Evolutionary conservation across 53 echinoderm and acorn worm genomes (phyloP), one percentile per base, ranked within the genome.

Genomic region (Temnopleurus reevesii): DNA sequence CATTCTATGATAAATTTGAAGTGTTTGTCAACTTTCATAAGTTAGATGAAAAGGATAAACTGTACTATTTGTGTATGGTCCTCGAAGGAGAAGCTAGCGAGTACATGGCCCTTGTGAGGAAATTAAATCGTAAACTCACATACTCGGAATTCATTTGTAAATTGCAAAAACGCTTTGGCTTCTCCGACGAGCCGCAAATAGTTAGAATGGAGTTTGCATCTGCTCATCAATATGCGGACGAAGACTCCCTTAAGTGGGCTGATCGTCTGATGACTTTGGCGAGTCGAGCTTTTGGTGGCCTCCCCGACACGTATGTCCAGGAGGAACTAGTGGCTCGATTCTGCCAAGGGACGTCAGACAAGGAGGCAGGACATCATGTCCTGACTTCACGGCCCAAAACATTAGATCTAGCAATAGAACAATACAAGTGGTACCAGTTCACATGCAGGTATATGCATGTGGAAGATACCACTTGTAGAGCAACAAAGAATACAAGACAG

Each of bases 281-380:
- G 12, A 12, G 47, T 47, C 47, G 12, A 12, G 60, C 60, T 19
- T 59, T 59, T 19, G 27, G 7, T 10, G 60, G 60, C 7, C 60
- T 59, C 8, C 60, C 60, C 6, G 60, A 59, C 60, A 23, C 5
- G n/a, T 59, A 10, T 59, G 60, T 59, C 27, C 60, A 59, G 60
- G 60, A 59, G 60, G 8, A 9, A 6, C 8, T 59, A 10, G 60
- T 59, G 60, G 60, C 60, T 10, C 8, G 60, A 7, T 59, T 59
- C 60, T 59, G 60, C 60, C 60, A 59, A 19, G 60, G 60, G 9
- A 19, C 60, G 9, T 19, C 5, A 59, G 60, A 59, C 27, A 59
- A 59, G n/a, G 60, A 59, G 5, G 60, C 60, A n/a, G 60, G 60
- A 19, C 60, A 59, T 19, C 60, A 59, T 59, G 60, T 59, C n/a